These are phyloP conservation scores for Rattus rattus DNA, from an alignment of 2,113 vertebrate species.

Conservation along the genomic window DNA sequence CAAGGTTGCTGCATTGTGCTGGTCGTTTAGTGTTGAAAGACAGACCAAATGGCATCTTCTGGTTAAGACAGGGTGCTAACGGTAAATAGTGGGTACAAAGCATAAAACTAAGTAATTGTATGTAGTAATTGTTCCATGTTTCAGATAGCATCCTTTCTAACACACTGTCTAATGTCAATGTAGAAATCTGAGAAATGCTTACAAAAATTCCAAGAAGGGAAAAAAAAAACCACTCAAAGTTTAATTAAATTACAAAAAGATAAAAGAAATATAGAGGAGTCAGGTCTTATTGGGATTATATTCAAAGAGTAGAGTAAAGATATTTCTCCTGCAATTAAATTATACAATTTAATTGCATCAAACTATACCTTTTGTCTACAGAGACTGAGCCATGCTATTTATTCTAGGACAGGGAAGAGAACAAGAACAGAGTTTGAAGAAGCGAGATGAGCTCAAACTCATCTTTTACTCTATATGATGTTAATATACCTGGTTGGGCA, in stretches of 20 bases:
- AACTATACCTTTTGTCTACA: not conserved
- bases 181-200: not conserved
- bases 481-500: not conserved
- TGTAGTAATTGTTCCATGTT: not conserved
- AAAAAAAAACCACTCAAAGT: not conserved
- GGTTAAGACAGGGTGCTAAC: not conserved
- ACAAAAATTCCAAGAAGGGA: not conserved
- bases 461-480: not conserved
- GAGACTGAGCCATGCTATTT: not conserved
- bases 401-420: not conserved
- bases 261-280: not conserved
- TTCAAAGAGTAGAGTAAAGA: not conserved
- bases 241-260: not conserved
- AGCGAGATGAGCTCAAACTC: not conserved
- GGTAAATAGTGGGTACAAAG: not conserved
- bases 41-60: not conserved
- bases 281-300: not conserved
- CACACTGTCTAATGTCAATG: not conserved
- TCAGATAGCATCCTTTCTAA: not conserved
- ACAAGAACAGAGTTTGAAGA: not conserved
- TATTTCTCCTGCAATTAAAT: not conserved
- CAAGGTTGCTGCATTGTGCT: too few relatives aligned
- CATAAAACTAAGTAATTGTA: not conserved
- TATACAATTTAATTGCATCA: not conserved
- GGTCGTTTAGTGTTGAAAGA: not conserved